Evolutionary conservation across 2,888 invertebrate species (phyloP), one percentile per base, ranked within the genome.

Genomic region (Slavum lentiscoides): DNA sequence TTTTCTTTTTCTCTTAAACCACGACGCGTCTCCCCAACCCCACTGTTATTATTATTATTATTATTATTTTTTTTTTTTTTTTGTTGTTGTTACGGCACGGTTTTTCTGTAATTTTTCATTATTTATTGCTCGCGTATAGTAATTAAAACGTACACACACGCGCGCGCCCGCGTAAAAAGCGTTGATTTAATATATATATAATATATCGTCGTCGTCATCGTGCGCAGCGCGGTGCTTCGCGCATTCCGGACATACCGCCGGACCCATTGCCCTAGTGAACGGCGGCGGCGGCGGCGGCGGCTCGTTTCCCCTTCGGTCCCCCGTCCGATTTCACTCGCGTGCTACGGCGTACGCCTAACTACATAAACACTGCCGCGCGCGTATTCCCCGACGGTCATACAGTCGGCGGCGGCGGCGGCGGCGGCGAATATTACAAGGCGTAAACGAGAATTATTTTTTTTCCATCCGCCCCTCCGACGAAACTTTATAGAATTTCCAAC

Each of bases 201-300:
- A 74, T n/a, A n/a, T n/a, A 64, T 66, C 74, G 74, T 74, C 49
- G 64, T 53, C 53, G 37, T 64, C 30, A 30, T 30, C 30, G 30
- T 43, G 43, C 9, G 43, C 43, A 7, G 15, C 39, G 37, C 69
- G 80, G 64, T 70, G 72, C 80, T 55, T 64, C 80, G 80, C 70
- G 72, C 80, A 72, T 80, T 80, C 80, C 80, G 80, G 7, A 43
- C 43, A 43, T 9, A 1, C 43, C 39, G 39, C 39, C 43, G 43
- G 80, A 80, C 80, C 80, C 80, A 80, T 64, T 80, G 80, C 72
- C 80, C 80, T 80, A 80, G 80, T 80, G 80, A 80, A 72, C 70
- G 75, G 74, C 62, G 19, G n/a, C 72, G 49, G 55, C 61, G 55
- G 55, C 61, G 55, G 15, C 73, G 55, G 70, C 77, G 23, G 43